Evolutionary conservation across 2,113 vertebrate genomes (phyloP).

Genomic region (Callospermophilus lateralis): DNA sequence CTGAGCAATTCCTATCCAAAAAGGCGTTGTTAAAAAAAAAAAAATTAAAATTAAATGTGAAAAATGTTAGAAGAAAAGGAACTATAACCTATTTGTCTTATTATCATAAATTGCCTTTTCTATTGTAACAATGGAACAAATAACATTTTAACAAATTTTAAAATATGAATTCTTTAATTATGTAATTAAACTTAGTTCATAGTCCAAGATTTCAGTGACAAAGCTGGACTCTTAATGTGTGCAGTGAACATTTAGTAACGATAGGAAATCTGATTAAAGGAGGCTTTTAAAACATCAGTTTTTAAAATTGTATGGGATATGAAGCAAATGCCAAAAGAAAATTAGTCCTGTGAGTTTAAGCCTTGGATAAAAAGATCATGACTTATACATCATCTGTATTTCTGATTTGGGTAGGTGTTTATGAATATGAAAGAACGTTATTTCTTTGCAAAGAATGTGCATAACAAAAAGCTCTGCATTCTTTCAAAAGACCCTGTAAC

Average conservation of each 20-base stretch:
- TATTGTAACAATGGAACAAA: slow-evolving; percentile 17
- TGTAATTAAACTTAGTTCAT: slow-evolving; percentile 59
- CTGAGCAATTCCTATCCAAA: neutral
- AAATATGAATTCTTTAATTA: slow-evolving; percentile 1
- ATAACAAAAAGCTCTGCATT: neutral
- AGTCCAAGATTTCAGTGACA: slow-evolving; percentile 28
- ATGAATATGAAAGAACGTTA: slow-evolving; percentile 52
- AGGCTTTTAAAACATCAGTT: slow-evolving; percentile 59
- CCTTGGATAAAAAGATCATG: slow-evolving; percentile 47
- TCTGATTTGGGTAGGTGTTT: slow-evolving; percentile 44
- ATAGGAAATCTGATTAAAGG: slow-evolving; percentile 65
- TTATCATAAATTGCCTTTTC: slow-evolving; percentile 49
- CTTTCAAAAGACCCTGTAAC: neutral
- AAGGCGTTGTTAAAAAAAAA: neutral
- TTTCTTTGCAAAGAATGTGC: neutral
- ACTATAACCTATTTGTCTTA: slow-evolving; percentile 37
- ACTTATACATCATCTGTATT: neutral
- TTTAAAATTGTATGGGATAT: slow-evolving; percentile 45
- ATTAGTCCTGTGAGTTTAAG: slow-evolving; percentile 33
- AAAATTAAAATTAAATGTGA: neutral
- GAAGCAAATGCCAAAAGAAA: slow-evolving; percentile 65
- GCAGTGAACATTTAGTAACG: slow-evolving; percentile 40
- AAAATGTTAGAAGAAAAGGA: neutral
- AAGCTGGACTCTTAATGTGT: slow-evolving; percentile 32
- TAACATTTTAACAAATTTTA: slow-evolving; percentile 51